Base-by-base conservation (phyloP, 2,888 invertebrate genomes). In the Chouioia cunea region DNA sequence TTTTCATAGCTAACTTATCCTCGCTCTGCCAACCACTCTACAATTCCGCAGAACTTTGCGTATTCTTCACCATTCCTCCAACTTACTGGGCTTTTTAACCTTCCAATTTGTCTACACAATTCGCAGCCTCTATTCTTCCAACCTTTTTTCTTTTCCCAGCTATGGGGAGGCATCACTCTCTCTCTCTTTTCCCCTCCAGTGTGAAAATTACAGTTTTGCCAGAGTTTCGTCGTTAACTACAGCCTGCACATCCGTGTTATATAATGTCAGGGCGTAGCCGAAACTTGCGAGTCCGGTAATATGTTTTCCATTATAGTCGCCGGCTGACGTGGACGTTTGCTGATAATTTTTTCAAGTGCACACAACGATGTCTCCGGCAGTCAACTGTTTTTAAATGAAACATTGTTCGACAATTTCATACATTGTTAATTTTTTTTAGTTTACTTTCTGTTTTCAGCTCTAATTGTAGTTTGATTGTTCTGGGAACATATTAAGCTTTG, bases 221-320 rank as follows among this genome's bases (percentile, higher is more conserved):
- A 73, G 81, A 83, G 83, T 83, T 83, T 80, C 80, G 82, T 80
- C 83, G 82, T 83, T 83, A 83, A 83, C 79, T 82, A 82, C 83
- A 83, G 81, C 82, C 82, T 83, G 83, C 82, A 82, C 83, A 82
- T 82, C 79, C 81, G 77, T 76, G 82, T 81, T 82, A 82, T 36
- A 36, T 82, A 82, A 82, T 80, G 82, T 76, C 75, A 75, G 76
- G 74, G 76, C 20, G 57, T n/a, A 43, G 77, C 36, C 77, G 74
- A 76, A 83, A 83, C 82, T 83, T 81, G 80, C 78, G 80, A 77
- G 77, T 76, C 75, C 74, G 77, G 81, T 83, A 83, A 83, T 83
- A 81, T 79, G 79, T 79, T 81, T 83, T 80, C 80, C 80, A 82
- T 82, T 83, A 81, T 80, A 74, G 75, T 76, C 79, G 74, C 74